A percentile compares a stretch with the other conserved stretches of the same genome.
phyloP scores from a whole-genome alignment of 2,797 vertebrate genomes.

The Strix occidentalis region DNA sequence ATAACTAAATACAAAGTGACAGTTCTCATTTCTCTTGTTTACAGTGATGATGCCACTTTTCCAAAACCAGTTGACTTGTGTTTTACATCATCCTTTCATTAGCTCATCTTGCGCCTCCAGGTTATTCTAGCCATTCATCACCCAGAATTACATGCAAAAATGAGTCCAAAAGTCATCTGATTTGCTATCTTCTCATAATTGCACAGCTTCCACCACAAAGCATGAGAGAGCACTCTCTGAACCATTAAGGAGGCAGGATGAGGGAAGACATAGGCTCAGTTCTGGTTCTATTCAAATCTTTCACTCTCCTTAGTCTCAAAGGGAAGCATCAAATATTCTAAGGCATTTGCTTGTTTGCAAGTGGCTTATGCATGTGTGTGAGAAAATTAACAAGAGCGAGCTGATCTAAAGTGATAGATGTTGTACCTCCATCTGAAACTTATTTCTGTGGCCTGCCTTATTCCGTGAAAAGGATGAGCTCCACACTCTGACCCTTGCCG shows the following conservation, averaged over 20 bases:
- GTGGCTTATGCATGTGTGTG: neutral
- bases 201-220: neutral
- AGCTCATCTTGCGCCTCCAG: conserved; percentile 51
- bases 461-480: neutral
- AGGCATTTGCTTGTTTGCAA: neutral
- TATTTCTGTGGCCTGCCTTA: neutral
- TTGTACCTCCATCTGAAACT: neutral
- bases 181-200: neutral
- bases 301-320: neutral
- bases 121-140: conserved; percentile 56
- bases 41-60: conserved; percentile 51
- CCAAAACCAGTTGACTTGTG: conserved; percentile 64
- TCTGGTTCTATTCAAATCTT: neutral
- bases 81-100: conserved; percentile 67
- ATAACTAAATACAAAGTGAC: conserved; percentile 60
- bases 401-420: neutral
- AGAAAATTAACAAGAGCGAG: neutral
- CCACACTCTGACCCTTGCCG: rapidly evolving
- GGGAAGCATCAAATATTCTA: neutral
- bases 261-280: neutral
- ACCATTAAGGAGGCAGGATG: neutral
- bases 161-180: conserved; percentile 28
- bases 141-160: conserved; percentile 51
- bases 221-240: neutral
- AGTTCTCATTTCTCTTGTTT: conserved; percentile 71